Percentiles rank a stretch among this genome's conserved stretches.
phyloP scores from a whole-genome alignment of 2,113 vertebrate genomes.

The Sphyrna mokarran region DNA sequence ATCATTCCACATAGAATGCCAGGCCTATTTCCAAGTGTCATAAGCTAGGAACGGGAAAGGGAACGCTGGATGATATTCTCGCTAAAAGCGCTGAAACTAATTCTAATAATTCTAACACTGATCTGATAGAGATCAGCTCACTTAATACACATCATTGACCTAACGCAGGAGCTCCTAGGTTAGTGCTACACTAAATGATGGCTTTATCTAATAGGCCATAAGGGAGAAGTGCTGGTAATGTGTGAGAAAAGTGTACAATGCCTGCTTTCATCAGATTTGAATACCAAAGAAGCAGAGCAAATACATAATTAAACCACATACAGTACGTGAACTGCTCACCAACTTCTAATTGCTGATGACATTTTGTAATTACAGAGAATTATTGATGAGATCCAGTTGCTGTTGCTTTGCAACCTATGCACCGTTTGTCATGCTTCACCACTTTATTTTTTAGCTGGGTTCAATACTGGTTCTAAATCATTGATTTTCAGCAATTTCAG shows the following conservation, averaged over 20 bases:
- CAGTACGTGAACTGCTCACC: background rate
- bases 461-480: background rate
- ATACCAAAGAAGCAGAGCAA: background rate
- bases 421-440: background rate
- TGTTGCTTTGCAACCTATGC: background rate
- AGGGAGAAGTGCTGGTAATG: background rate
- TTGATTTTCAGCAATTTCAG: background rate
- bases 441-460: background rate
- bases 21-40: background rate
- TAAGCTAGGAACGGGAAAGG: background rate
- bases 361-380: background rate
- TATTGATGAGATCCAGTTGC: background rate
- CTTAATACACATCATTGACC: background rate
- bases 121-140: background rate
- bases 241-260: background rate
- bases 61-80: background rate
- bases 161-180: background rate
- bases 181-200: background rate
- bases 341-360: background rate
- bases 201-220: background rate
- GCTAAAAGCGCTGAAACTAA: background rate
- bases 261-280: conserved; percentile 4
- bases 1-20: background rate
- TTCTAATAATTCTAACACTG: background rate
- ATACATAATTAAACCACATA: background rate